Base-by-base conservation (phyloP, 2,113 vertebrate genomes). In the Bambusicola thoracicus region DNA sequence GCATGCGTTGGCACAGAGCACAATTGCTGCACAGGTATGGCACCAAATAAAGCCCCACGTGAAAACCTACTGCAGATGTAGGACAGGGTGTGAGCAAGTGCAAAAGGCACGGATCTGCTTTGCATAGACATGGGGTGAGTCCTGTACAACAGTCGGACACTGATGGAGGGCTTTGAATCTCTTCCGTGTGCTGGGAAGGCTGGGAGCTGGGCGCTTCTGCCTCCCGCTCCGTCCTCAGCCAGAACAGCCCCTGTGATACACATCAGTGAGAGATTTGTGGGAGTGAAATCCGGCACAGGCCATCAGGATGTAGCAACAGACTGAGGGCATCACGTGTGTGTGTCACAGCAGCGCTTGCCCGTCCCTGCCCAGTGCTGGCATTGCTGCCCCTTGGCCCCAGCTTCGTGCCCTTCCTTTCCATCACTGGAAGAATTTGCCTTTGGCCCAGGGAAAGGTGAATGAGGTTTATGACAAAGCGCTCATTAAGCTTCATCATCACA, bases 1-100 rank as follows among this genome's bases (percentile, higher is more conserved):
- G 29, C 3, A 3, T 0, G 4, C 2, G 1, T 3, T 27, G 24
- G 41, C 44, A 62, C 6, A 2, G 62, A 46, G 66, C 49, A 27
- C 5, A 2, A 11, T 7, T 40, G 22, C 9, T 3, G 10, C 32
- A 13, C 72, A 32, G 44, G 25, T 27, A 80, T 11, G 21, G 51
- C 20, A 30, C 27, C 0, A 0, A 20, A 53, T n/a, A 68, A 55
- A 85, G 19, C 32, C 20, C 15, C 2, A 3, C 0, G 0, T 36
- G 55, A 82, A 80, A 85, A 49, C 8, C 5, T 56, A 32, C 70
- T 55, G 41, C 70, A 55, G 41, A 0, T 1, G 22, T 38, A 69
- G 48, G 34, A 59, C 4, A 80, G 25, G 49, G 41, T 7, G 36
- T 4, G 55, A 36, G 11, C 40, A 78, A 68, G 24, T 13, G 6